These are phyloP conservation scores for Lepus townsendii DNA, from an alignment of 2,797 vertebrate species.

Conservation along the genomic window DNA sequence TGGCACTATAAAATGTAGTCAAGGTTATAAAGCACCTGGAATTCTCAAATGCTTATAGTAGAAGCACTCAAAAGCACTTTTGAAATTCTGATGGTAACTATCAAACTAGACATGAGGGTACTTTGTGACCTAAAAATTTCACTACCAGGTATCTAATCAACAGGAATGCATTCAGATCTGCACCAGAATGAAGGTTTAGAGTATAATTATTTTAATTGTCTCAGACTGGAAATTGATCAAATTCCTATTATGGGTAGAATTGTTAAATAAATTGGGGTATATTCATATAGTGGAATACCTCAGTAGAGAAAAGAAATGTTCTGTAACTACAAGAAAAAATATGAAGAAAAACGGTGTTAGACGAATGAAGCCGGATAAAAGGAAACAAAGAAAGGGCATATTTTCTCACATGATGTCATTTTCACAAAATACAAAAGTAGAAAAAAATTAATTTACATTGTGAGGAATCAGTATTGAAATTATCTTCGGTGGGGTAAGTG, in stretches of 20 bases:
- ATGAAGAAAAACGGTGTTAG: background rate
- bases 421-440: conserved; percentile 14
- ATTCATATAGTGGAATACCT: background rate
- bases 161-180: background rate
- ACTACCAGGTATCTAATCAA: background rate
- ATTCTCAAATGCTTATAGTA: background rate
- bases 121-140: background rate
- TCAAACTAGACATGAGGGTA: background rate
- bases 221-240: background rate
- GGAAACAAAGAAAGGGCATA: background rate
- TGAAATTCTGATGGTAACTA: background rate
- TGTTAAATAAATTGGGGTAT: background rate
- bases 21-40: background rate
- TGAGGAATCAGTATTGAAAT: background rate
- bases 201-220: background rate
- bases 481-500: background rate
- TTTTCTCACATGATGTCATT: background rate
- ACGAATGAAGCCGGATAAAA: background rate
- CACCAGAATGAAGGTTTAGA: conserved; percentile 4
- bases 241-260: background rate
- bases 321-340: background rate
- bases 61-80: background rate
- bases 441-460: background rate
- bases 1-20: background rate
- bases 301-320: background rate